Percentiles rank a stretch among this genome's conserved stretches.
phyloP scores from a whole-genome alignment of 2,113 vertebrate genomes.

The Eleginops maclovinus region DNA sequence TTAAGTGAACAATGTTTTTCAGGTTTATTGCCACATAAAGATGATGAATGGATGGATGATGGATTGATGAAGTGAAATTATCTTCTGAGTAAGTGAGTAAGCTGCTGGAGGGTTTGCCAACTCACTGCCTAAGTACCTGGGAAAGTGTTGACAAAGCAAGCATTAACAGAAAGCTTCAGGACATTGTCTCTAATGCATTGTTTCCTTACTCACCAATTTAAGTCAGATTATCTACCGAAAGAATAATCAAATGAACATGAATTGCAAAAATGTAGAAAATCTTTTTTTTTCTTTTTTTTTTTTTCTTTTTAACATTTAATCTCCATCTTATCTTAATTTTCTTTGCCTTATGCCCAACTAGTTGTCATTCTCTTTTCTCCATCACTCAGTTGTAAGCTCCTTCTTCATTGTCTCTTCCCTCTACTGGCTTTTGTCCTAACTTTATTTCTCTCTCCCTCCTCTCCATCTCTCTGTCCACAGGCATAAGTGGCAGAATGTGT shows the following conservation, averaged over 20 bases:
- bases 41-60: background rate
- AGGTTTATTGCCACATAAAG: background rate
- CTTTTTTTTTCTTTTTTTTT: background rate
- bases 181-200: slow-evolving; percentile 22
- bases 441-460: background rate
- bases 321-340: rapidly evolving
- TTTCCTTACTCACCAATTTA: slow-evolving; percentile 1
- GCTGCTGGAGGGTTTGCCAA: slow-evolving; percentile 2
- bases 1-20: background rate
- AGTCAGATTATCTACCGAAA: background rate
- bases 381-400: background rate
- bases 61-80: slow-evolving; percentile 5
- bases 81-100: background rate
- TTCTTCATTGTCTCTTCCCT: background rate
- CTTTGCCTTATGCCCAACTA: background rate
- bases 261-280: background rate
- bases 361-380: background rate
- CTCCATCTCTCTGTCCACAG: slow-evolving; percentile 48
- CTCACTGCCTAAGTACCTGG: background rate
- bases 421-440: slow-evolving; percentile 5
- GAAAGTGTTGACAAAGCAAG: slow-evolving; percentile 20
- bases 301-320: background rate
- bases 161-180: slow-evolving; percentile 28
- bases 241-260: slow-evolving; percentile 2
- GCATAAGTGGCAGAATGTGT: slow-evolving; percentile 40